phyloP scores from a whole-genome alignment of 2,113 vertebrate species.

The Rattus rattus region DNA sequence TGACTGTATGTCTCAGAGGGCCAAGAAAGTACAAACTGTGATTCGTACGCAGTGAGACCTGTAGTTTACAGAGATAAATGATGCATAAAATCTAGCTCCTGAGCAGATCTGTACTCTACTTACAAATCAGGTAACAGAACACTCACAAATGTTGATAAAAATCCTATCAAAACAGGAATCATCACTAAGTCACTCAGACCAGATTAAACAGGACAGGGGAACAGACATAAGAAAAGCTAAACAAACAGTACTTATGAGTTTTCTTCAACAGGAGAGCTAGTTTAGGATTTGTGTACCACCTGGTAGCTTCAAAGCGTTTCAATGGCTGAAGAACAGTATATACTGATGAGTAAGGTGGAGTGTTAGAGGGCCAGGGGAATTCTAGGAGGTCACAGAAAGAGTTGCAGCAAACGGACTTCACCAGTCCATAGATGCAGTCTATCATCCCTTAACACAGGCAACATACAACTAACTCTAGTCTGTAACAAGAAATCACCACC shows the following conservation, averaged over 20 bases:
- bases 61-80: background rate
- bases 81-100: background rate
- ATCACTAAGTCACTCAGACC: background rate
- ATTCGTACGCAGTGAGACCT: background rate
- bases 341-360: background rate
- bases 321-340: constrained; percentile 3
- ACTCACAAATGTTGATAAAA: constrained; percentile 45
- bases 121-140: constrained; percentile 2
- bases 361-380: background rate
- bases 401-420: constrained; percentile 26
- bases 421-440: constrained; percentile 28
- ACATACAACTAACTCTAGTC: background rate
- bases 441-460: constrained; percentile 29
- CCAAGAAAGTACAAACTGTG: background rate
- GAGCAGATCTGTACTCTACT: background rate
- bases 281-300: constrained; percentile 35
- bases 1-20: background rate
- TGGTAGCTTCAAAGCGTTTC: constrained; percentile 12
- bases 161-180: constrained; percentile 22
- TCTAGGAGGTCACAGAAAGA: constrained; percentile 38
- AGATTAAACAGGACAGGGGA: constrained; percentile 29
- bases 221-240: background rate
- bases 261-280: constrained; percentile 35
- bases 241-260: background rate
- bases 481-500: background rate